Conservation (phyloP, 92 coral and sea anemone species). For the Palythoa grandis region DNA sequence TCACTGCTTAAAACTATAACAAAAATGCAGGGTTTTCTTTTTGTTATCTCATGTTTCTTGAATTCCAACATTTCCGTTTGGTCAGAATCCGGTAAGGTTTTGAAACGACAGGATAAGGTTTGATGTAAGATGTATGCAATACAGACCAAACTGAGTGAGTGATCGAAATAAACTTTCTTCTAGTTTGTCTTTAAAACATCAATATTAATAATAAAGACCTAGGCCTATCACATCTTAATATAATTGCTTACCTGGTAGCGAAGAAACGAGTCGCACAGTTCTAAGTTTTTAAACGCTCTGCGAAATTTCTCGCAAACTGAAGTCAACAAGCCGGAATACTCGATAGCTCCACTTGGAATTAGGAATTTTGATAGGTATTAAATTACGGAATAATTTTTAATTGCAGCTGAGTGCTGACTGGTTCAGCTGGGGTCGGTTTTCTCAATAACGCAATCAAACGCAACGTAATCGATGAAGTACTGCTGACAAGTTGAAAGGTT, state of each 20-base stretch:
- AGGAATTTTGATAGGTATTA: constrained; percentile 26
- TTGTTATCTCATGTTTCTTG: too few species aligned
- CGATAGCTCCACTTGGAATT: constrained; percentile 23
- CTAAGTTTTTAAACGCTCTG: background rate
- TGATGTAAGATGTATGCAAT: too few species aligned
- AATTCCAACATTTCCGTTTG: too few species aligned
- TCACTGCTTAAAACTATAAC: too few species aligned
- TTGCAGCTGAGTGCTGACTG: constrained; percentile 45
- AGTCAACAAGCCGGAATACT: constrained; percentile 30
- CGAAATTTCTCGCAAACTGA: constrained; percentile 1
- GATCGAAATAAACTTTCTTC: too few species aligned
- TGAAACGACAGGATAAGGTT: too few species aligned
- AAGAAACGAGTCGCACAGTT: background rate
- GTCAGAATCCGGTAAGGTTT: too few species aligned
- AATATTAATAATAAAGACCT: too few species aligned
- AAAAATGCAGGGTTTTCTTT: too few species aligned
- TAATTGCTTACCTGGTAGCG: background rate
- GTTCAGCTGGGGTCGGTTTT: constrained; percentile 6
- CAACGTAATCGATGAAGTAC: background rate
- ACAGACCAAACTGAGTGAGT: too few species aligned
- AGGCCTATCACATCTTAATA: too few species aligned
- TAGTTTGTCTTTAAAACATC: too few species aligned
- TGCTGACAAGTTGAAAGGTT: constrained; percentile 39
- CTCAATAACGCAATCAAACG: constrained; percentile 3
- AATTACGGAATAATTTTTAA: constrained; percentile 31